Evolutionary conservation across 2,888 invertebrate species (phyloP), one percentile per base, ranked within the genome.

Genomic region (Dromius quadrimaculatus): DNA sequence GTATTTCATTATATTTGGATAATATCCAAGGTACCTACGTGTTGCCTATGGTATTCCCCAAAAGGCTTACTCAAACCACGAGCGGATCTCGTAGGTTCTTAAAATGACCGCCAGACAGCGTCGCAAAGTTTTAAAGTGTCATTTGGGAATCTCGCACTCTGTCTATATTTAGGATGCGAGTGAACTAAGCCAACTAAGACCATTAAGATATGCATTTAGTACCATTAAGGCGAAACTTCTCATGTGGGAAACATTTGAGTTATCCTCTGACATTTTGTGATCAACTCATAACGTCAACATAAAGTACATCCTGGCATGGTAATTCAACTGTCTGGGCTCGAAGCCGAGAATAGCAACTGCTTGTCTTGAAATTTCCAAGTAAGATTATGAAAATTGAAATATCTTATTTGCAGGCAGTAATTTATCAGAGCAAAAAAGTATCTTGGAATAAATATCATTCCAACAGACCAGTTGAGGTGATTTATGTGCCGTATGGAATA

Each of bases 131-230:
- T 70, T 70, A 70, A 70, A 70, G 62, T 70, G 70, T 62, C 70
- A 62, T 62, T 62, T 62, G 70, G 62, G 70, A 62, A 38, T 62
- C n/a, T n/a, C 50, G 59, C 45, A 62, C 47, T 62, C 38, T 70
- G 70, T 70, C 70, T 70, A 70, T 70, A 70, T 70, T 70, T 70
- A 70, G 69, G 22, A 43, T 32, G 34, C 45, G 69, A 45, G 19
- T 38, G 47, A 62, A 57, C 54, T 41, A 50, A 65, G 50, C 41
- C 57, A 70, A 70, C 70, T 70, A 70, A 62, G 62, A 70, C 61
- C 61, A 70, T 70, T 70, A 70, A 62, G 70, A 70, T 70, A 70
- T 70, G 70, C 70, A 70, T 70, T 70, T 70, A 70, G 61, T 38
- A 62, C 62, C 70, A 70, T 70, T 70, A 70, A 61, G 9, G 20